A percentile compares a stretch with the other conserved stretches of the same genome.
These are phyloP conservation scores for Telenomus remus DNA, from an alignment of 1,140 invertebrate genomes.

Conservation along the genomic window DNA sequence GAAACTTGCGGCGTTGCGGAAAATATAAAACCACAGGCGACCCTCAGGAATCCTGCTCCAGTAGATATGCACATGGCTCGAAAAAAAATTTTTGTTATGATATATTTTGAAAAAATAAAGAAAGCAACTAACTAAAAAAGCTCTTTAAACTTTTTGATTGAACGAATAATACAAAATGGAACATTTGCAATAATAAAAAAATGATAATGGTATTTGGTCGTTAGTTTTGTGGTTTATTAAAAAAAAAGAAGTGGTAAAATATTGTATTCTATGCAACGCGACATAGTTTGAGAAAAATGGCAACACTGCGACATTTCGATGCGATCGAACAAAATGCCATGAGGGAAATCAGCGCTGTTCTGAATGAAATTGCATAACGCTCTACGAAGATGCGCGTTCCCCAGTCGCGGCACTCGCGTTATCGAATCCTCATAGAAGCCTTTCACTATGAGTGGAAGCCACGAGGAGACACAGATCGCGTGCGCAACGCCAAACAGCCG, in stretches of 20 bases:
- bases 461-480: conserved; percentile 35
- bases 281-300: neutral
- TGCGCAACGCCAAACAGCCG: conserved; percentile 24
- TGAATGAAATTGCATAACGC: conserved; percentile 63
- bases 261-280: neutral
- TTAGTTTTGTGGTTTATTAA: neutral
- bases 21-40: no score
- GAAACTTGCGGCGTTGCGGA: no score
- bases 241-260: neutral
- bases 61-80: no score
- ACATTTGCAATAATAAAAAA: no score
- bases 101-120: no score
- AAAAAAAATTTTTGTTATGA: no score
- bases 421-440: conserved; percentile 50
- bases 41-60: no score
- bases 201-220: no score
- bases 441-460: conserved; percentile 57
- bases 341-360: conserved; percentile 34
- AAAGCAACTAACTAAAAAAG: no score
- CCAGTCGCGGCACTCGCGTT: conserved; percentile 45
- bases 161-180: no score
- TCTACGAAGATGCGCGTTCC: conserved; percentile 48
- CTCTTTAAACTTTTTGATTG: no score
- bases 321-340: conserved; percentile 38
- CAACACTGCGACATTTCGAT: conserved; percentile 32